These are phyloP conservation scores for Oscheius onirici DNA, from an alignment of 2,888 invertebrate species.

Conservation along the genomic window DNA sequence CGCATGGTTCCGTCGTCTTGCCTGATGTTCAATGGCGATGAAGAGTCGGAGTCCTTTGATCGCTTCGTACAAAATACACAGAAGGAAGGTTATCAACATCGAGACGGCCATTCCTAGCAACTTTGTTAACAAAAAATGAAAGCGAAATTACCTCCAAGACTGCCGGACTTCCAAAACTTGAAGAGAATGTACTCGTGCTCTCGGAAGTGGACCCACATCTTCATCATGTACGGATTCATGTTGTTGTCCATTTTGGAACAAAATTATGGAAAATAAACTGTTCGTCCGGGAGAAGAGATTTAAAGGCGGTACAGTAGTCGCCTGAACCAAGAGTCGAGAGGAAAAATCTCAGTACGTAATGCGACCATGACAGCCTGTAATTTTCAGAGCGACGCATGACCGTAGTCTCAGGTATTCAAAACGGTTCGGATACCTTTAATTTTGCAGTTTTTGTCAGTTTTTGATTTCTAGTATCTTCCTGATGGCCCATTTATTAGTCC, in stretches of 20 bases:
- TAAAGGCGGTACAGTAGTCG: too few relatives aligned
- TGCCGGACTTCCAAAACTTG: conserved; percentile 66
- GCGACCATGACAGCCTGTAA: too few relatives aligned
- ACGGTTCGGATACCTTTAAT: too few relatives aligned
- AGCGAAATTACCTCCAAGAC: conserved; percentile 50
- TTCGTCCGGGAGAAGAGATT: too few relatives aligned
- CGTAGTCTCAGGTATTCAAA: too few relatives aligned
- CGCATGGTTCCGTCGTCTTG: conserved; percentile 7
- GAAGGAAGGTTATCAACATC: conserved; percentile 61
- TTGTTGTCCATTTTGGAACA: background rate
- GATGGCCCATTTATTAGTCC: too few relatives aligned
- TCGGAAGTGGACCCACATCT: conserved; percentile 63
- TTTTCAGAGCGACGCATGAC: too few relatives aligned
- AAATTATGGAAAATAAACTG: too few relatives aligned
- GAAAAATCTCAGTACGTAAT: too few relatives aligned
- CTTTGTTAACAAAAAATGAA: background rate
- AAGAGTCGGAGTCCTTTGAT: conserved; percentile 57
- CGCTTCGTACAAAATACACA: conserved; percentile 65
- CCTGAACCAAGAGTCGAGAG: too few relatives aligned
- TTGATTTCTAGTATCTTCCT: too few relatives aligned
- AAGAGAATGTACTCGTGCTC: conserved; percentile 67
- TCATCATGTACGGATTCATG: conserved; percentile 36
- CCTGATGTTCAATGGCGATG: conserved; percentile 48
- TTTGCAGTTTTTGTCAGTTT: too few relatives aligned
- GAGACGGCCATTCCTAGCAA: conserved; percentile 63